Evolutionary conservation across 2,113 vertebrate genomes (phyloP), one percentile per base, ranked within the genome.

Genomic region (Pholis gunnellus): DNA sequence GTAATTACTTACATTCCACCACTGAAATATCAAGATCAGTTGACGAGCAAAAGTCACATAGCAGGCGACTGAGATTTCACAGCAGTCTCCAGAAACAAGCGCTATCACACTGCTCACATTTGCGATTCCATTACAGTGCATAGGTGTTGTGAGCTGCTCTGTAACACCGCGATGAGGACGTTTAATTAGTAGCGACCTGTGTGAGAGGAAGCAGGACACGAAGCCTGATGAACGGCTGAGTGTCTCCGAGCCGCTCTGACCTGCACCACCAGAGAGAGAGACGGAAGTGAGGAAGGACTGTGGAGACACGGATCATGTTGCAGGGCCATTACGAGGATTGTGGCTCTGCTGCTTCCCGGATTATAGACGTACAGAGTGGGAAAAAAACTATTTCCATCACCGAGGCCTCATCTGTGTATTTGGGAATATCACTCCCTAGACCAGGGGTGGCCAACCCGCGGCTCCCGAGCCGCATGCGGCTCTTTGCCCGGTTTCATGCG

Each of bases 161-260:
- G 18, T 61, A 50, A 87, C 79, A 63, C 54, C 54, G 38, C 59
- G 29, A 38, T 61, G 31, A 27, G 72, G 59, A 38, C 67, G 72
- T 79, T 89, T 68, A 86, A 92, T 89, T 82, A 93, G 72, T 82
- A 86, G 89, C 87, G 87, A 83, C 11, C 79, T 34, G 60, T 46
- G 60, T 50, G 44, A 78, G 38, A 29, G n/a, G 75, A 57, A 72
- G 42, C 38, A 44, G 2, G 54, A 5, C 11, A 27, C 34, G 18
- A 70, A 74, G 38, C 60, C 22, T 67, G 20, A 83, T 84, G 48
- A 65, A 86, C 74, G 64, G 29, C 14, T 42, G 44, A 46, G 70
- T 80, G 78, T 73, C 56, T 82, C 48, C 4, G 46, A 81, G 79
- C 20, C 1, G 9, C 46, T 64, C 31, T 85, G 69, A 78, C 77